Conservation (phyloP, 2,888 invertebrate genomes). For the Drosophila lutescens region DNA sequence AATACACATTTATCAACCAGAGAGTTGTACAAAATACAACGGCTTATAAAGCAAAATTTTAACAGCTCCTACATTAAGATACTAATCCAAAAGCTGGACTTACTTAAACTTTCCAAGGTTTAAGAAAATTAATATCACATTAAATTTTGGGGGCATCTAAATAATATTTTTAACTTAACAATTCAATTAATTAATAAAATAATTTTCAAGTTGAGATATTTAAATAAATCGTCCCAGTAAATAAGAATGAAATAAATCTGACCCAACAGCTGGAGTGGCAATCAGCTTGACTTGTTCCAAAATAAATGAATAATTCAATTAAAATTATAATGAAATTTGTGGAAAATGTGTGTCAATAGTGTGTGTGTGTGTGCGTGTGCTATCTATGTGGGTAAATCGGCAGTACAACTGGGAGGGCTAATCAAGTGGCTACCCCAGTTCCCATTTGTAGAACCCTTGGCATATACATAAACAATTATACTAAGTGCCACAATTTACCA, state of each 20-base stretch:
- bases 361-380: constrained; percentile 17
- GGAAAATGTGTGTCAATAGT: constrained; percentile 25
- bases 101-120: no score
- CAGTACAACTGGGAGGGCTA: constrained; percentile 8
- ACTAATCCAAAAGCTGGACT: no score
- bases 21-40: no score
- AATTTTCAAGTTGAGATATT: no score
- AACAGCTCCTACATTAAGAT: no score
- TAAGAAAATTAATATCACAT: no score
- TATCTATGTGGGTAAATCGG: background rate
- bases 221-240: background rate
- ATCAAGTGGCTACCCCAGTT: constrained; percentile 15
- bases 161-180: no score
- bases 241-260: background rate
- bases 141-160: no score
- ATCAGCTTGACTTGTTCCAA: background rate
- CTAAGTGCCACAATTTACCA: constrained; percentile 68
- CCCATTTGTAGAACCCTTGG: constrained; percentile 13
- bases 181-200: no score
- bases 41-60: no score
- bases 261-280: background rate
- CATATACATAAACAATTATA: constrained; percentile 66
- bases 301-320: constrained; percentile 54
- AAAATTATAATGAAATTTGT: constrained; percentile 31
- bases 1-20: background rate